phyloP scores from a whole-genome alignment of 2,113 vertebrate species.

The Oreotrochilus melanogaster region DNA sequence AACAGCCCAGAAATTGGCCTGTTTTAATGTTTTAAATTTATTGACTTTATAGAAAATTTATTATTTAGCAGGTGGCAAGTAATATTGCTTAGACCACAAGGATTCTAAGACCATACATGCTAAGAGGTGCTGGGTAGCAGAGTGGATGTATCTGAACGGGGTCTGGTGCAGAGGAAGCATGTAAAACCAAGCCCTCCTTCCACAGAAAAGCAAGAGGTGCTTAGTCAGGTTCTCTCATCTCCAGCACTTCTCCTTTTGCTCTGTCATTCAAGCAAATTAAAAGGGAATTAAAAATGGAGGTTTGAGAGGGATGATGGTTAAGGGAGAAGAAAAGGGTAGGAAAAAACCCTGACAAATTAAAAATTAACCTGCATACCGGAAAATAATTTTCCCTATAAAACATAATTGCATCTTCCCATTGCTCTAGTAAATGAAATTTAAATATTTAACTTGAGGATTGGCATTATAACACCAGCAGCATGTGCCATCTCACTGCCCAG shows the following conservation, averaged over 20 bases:
- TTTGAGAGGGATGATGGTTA: background rate
- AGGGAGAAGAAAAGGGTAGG: background rate
- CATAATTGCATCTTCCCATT: conserved; percentile 35
- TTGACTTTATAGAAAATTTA: background rate
- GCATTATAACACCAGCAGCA: background rate
- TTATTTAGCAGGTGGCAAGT: background rate
- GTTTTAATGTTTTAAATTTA: conserved; percentile 19
- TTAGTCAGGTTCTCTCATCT: background rate
- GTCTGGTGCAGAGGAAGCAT: background rate
- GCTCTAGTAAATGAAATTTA: conserved; percentile 66
- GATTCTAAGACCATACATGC: background rate
- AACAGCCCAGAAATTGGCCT: background rate
- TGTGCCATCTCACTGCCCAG: background rate
- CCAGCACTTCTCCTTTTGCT: background rate
- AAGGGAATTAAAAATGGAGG: background rate
- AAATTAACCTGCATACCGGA: conserved; percentile 14
- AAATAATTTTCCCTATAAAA: conserved; percentile 34
- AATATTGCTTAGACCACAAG: background rate
- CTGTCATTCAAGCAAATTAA: background rate
- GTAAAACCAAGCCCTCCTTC: background rate
- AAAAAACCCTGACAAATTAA: background rate
- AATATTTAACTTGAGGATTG: conserved; percentile 62
- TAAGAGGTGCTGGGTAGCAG: background rate
- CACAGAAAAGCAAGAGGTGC: background rate
- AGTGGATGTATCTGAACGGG: background rate